Conservation (phyloP, 2,113 vertebrate species). For the Riparia riparia region DNA sequence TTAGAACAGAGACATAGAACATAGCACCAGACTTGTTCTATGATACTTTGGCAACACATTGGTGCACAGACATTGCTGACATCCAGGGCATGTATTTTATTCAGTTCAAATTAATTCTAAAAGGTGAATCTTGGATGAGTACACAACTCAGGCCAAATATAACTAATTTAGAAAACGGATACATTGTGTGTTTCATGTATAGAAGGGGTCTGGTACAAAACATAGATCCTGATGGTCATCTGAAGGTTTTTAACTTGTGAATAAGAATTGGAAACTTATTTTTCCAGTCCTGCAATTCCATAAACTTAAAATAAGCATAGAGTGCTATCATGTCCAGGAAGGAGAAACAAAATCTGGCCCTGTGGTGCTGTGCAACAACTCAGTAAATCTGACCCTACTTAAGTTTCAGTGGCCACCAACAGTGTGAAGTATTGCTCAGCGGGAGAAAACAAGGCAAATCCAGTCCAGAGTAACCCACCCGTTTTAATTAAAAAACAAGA, state of each 20-base stretch:
- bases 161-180: not conserved
- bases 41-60: not conserved
- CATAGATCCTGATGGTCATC: not conserved
- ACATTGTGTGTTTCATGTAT: not conserved
- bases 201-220: not conserved
- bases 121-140: not conserved
- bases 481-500: slow-evolving; percentile 47
- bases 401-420: slow-evolving; percentile 55
- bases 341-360: not conserved
- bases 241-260: not conserved
- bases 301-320: not conserved
- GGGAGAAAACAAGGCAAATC: slow-evolving; percentile 32
- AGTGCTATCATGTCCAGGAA: not conserved
- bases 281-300: not conserved
- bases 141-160: not conserved
- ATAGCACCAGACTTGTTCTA: not conserved
- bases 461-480: not conserved
- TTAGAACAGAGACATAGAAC: not conserved
- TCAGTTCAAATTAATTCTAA: not conserved
- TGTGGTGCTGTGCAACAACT: not conserved
- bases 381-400: slow-evolving; percentile 36
- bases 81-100: not conserved
- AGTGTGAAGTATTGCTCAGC: slow-evolving; percentile 29
- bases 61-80: not conserved
- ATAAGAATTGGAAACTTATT: not conserved